phyloP scores from a whole-genome alignment of 1,140 invertebrate species.

The Aphidius gifuensis region DNA sequence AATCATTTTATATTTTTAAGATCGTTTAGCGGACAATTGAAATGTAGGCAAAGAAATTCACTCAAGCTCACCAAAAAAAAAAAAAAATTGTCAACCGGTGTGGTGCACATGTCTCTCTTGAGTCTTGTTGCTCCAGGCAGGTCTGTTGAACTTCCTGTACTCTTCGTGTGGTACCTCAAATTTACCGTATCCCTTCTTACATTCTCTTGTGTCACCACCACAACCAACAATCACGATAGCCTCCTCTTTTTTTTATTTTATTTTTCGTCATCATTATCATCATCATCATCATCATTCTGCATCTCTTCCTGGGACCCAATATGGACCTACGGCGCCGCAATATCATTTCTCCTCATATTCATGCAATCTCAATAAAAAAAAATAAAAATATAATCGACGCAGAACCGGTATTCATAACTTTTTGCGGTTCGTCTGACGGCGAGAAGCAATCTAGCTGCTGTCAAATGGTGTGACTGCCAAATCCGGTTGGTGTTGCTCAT shows the following conservation, averaged over 20 bases:
- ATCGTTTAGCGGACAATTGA: constrained; percentile 7
- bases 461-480: constrained; percentile 44
- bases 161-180: constrained; percentile 4
- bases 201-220: neutral
- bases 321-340: too few relatives aligned
- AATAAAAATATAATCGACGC: too few relatives aligned
- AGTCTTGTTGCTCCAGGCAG: constrained; percentile 29
- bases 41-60: constrained; percentile 10
- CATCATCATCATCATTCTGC: constrained; percentile 6
- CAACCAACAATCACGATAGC: neutral
- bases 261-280: constrained; percentile 9
- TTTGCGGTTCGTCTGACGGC: constrained; percentile 39
- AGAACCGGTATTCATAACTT: constrained; percentile 42
- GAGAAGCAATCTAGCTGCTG: constrained; percentile 40
- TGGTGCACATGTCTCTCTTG: constrained; percentile 34
- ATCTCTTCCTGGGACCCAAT: constrained; percentile 2
- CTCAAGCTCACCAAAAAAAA: constrained; percentile 31
- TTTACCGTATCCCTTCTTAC: neutral
- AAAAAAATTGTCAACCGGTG: constrained; percentile 34
- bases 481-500: constrained; percentile 38
- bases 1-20: neutral
- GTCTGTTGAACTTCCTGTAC: constrained; percentile 43
- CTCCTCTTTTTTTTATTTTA: neutral
- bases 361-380: constrained; percentile 9
- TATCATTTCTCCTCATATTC: constrained; percentile 14